Evolutionary conservation across 1,140 invertebrate genomes (phyloP).

Genomic region (Cheumatopsyche charites): DNA sequence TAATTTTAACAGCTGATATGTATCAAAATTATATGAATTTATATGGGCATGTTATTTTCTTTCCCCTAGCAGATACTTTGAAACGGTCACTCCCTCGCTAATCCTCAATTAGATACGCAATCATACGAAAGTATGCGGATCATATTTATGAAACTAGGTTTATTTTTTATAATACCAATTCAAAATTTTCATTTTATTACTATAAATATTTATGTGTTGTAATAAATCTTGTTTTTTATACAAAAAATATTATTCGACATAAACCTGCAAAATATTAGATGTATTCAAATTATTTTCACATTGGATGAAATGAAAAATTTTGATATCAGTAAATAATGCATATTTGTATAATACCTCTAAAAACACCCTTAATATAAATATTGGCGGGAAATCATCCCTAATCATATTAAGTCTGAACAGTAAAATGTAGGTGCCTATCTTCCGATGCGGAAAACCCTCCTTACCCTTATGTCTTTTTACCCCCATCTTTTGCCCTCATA

Average conservation of each 20-base stretch:
- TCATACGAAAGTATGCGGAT: constrained; percentile 2
- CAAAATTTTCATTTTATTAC: too few relatives aligned
- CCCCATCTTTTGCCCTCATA: background rate
- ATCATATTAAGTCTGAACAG: constrained; percentile 43
- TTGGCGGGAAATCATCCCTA: constrained; percentile 47
- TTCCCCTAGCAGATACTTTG: background rate
- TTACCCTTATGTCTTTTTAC: constrained; percentile 18
- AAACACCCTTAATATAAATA: constrained; percentile 46
- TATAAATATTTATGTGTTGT: too few relatives aligned
- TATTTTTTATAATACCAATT: too few relatives aligned
- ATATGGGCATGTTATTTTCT: constrained; percentile 13
- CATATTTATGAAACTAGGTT: too few relatives aligned
- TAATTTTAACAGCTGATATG: background rate
- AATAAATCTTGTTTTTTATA: too few relatives aligned
- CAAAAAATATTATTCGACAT: too few relatives aligned
- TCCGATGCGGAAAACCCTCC: background rate
- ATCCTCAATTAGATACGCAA: constrained; percentile 43
- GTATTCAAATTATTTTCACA: too few relatives aligned
- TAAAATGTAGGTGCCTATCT: constrained; percentile 31
- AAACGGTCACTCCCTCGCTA: constrained; percentile 34
- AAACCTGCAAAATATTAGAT: too few relatives aligned
- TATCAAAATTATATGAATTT: background rate
- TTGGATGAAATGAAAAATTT: too few relatives aligned
- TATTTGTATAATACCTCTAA: too few relatives aligned
- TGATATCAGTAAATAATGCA: too few relatives aligned